Conservation (phyloP, 1,140 invertebrate genomes). For the Trichonephila inaurata region DNA sequence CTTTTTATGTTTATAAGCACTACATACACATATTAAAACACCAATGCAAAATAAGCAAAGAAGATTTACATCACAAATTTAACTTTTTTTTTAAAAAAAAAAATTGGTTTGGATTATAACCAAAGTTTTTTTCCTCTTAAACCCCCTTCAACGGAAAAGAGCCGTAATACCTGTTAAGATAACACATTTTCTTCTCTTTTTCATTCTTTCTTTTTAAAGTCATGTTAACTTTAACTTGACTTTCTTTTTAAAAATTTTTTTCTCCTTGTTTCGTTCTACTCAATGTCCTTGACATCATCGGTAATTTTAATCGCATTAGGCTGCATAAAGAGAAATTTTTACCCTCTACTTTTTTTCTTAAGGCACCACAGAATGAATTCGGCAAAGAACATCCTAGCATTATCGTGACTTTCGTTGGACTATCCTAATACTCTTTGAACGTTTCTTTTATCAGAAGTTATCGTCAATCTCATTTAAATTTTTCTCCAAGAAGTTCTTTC, state of each 20-base stretch:
- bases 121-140: background rate
- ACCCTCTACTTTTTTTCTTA: background rate
- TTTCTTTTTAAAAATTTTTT: background rate
- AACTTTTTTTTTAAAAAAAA: background rate
- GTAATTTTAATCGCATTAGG: constrained; percentile 37
- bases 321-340: constrained; percentile 2
- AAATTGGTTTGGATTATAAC: background rate
- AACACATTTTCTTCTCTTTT: background rate
- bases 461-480: constrained; percentile 14
- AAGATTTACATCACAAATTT: background rate
- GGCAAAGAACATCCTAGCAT: background rate
- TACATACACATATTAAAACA: too few species aligned
- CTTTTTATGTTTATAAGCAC: too few species aligned
- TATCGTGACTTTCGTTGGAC: background rate
- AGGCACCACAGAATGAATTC: background rate
- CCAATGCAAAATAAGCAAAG: too few species aligned
- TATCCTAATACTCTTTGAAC: background rate
- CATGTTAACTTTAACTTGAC: constrained; percentile 18
- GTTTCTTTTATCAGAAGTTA: background rate
- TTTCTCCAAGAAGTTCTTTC: background rate
- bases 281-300: constrained; percentile 30
- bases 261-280: background rate
- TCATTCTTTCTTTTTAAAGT: background rate
- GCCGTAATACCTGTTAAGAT: background rate
- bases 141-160: background rate